Conservation (phyloP, 1,140 invertebrate species). For the Macrobrachium nipponense region DNA sequence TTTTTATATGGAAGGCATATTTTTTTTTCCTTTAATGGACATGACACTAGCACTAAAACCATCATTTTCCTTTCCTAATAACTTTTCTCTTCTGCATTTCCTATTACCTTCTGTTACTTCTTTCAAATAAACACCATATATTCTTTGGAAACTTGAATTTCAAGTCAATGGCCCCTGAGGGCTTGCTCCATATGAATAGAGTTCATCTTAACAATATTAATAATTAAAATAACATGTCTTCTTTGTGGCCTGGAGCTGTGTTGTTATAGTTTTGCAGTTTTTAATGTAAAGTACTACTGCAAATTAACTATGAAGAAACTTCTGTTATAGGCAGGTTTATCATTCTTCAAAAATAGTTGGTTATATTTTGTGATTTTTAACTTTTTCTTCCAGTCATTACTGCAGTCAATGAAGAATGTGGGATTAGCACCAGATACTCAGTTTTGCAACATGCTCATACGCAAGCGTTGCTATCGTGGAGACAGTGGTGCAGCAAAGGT, state of each 20-base stretch:
- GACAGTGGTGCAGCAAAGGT: slow-evolving; percentile 37
- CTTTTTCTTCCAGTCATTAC: slow-evolving; percentile 24
- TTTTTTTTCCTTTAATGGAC: background rate
- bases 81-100: background rate
- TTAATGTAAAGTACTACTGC: too few relatives aligned
- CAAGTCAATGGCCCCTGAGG: too few relatives aligned
- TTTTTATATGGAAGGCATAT: background rate
- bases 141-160: too few relatives aligned
- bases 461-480: slow-evolving; percentile 27
- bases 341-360: background rate
- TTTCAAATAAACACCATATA: background rate
- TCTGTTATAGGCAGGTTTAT: too few relatives aligned
- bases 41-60: too few relatives aligned
- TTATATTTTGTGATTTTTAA: background rate
- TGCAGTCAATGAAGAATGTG: slow-evolving; percentile 41
- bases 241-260: too few relatives aligned
- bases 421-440: slow-evolving; percentile 40
- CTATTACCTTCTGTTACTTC: background rate
- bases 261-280: too few relatives aligned
- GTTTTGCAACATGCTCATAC: slow-evolving; percentile 53
- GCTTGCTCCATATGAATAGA: too few relatives aligned
- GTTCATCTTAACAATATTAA: too few relatives aligned
- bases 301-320: too few relatives aligned
- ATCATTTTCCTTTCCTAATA: too few relatives aligned
- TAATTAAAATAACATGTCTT: too few relatives aligned